Percentiles rank a stretch among this genome's conserved stretches.
These are phyloP conservation scores for Cydia strobilella DNA, from an alignment of 1,140 invertebrate species.

Conservation along the genomic window DNA sequence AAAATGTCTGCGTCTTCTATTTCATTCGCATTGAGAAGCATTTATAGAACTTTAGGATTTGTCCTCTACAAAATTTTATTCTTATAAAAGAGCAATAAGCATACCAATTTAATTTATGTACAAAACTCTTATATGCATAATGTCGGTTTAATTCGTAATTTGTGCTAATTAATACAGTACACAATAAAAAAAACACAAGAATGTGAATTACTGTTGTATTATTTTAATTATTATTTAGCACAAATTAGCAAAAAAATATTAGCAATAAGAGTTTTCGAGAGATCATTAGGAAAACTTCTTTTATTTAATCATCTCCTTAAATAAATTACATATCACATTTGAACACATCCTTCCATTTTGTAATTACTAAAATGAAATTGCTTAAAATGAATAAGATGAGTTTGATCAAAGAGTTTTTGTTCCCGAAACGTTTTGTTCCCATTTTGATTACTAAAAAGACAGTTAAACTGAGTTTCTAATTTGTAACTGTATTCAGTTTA, in stretches of 20 bases:
- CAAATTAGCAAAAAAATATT: constrained; percentile 45
- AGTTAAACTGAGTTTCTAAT: background rate
- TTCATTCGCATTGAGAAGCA: constrained; percentile 48
- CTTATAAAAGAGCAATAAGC: constrained; percentile 67
- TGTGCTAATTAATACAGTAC: constrained; percentile 42
- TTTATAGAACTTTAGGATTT: constrained; percentile 71
- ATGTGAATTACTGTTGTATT: constrained; percentile 26
- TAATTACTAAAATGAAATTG: constrained; percentile 61
- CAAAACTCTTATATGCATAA: constrained; percentile 71
- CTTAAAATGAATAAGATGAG: constrained; percentile 41
- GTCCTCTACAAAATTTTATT: constrained; percentile 54
- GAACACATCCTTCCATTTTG: constrained; percentile 75
- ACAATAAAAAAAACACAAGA: constrained; percentile 7
- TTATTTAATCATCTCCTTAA: constrained; percentile 70
- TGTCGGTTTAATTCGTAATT: constrained; percentile 41
- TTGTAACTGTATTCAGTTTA: background rate
- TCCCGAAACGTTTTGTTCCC: constrained; percentile 24
- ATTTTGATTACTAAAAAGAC: constrained; percentile 22
- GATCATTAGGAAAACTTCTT: constrained; percentile 79
- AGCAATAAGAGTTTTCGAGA: constrained; percentile 76
- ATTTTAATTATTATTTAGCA: constrained; percentile 38
- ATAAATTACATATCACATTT: constrained; percentile 78
- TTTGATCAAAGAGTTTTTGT: constrained; percentile 20
- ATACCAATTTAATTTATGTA: constrained; percentile 79
- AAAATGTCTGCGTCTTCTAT: constrained; percentile 37